Base-by-base conservation (phyloP, 2,797 vertebrate genomes). In the Thamnophis elegans region DNA sequence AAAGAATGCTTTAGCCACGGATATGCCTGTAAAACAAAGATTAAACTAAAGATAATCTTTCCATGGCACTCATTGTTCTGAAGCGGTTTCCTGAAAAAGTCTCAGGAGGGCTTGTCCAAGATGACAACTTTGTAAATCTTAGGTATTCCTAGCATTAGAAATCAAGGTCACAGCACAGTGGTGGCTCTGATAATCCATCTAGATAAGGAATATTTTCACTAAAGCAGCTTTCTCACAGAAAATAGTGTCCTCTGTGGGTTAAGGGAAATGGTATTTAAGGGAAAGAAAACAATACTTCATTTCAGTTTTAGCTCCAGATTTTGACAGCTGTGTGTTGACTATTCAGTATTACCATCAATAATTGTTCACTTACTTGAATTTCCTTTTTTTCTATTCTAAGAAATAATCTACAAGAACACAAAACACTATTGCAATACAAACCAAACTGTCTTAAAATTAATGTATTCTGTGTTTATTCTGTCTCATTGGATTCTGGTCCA, bases 21-120 rank as follows among this genome's bases (percentile, higher is more conserved):
- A 91, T 16, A 95, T 88, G 92, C 87, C 94, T 90, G 94, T 73
- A 92, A 94, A 91, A 92, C 91, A 94, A 92, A 59, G 92, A 92
- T 93, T 62, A 60, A 22, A 88, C 42, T 86, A 86, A 82, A 56
- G 54, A 51, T 59, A 25, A 92, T 1, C 88, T 94, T 92, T 89
- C 93, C 93, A 94, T 85, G 51, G 53, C 92, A 86, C 58, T 94
- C 4, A 91, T 92, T 94, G 28, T 90, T 94, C 89, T 96, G 86
- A 93, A 91, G 91, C 88, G 42, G 13, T 68, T 92, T 91, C 62
- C 62, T 91, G 73, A 78, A 86, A 91, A 22, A 6, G 16, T 22
- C 42, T 56, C n/a, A 32, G 28, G 59, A 89, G 6, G 26, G 92
- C 16, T 13, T 90, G 54, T 91, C 36, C 7, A 6, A 62, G 14